These are phyloP conservation scores for Heliconius hortense DNA, from an alignment of 2,888 invertebrate species.

Conservation along the genomic window DNA sequence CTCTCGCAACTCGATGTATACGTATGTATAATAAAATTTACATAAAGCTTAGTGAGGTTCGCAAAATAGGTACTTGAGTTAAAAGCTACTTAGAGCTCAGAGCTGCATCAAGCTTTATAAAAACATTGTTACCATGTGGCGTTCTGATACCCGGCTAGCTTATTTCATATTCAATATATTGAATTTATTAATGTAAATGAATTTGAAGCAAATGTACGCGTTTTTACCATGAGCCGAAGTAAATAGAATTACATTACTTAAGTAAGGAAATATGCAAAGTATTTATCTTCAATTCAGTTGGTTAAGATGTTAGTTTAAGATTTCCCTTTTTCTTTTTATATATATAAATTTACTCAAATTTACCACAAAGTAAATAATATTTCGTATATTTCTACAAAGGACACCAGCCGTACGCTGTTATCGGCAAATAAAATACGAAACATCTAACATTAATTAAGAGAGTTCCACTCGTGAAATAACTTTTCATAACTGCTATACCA, in stretches of 20 bases:
- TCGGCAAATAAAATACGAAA: conserved; percentile 30
- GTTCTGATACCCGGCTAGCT: neutral
- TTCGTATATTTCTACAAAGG: neutral
- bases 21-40: neutral
- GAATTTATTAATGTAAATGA: neutral
- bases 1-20: neutral
- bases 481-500: conserved; percentile 38
- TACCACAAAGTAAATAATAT: neutral
- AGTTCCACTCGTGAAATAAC: conserved; percentile 33
- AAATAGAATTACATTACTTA: neutral
- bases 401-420: neutral
- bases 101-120: conserved; percentile 20
- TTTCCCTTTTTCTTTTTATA: neutral
- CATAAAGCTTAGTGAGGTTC: conserved; percentile 8
- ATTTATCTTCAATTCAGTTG: neutral
- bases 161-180: conserved; percentile 16
- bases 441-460: conserved; percentile 39
- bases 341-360: neutral
- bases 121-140: conserved; percentile 12
- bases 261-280: neutral
- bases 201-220: neutral
- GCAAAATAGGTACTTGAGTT: conserved; percentile 16
- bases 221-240: neutral
- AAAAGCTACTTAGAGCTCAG: conserved; percentile 20
- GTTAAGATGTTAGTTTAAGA: neutral